phyloP scores from a whole-genome alignment of 1,140 invertebrate species.

The Temnothorax curvispinosus region DNA sequence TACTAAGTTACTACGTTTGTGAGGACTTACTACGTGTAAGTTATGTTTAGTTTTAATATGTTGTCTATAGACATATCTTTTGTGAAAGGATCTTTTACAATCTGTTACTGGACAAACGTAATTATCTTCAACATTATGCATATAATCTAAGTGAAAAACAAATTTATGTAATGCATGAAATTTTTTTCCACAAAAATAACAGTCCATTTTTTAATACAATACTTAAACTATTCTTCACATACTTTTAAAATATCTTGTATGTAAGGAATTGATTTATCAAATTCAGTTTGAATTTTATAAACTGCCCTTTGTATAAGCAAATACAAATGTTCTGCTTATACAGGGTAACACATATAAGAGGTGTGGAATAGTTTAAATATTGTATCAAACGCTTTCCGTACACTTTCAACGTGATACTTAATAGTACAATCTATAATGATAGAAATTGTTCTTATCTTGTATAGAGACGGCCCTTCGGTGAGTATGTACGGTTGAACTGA shows the following conservation, averaged over 20 bases:
- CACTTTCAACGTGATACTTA: neutral
- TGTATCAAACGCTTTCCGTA: neutral
- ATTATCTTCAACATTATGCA: neutral
- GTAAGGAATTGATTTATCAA: constrained; percentile 8
- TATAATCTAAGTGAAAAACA: neutral
- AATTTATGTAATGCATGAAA: neutral
- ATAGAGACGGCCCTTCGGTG: neutral
- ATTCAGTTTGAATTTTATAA: constrained; percentile 9
- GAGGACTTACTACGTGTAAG: neutral
- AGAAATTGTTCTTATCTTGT: neutral
- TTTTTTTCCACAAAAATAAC: constrained; percentile 16
- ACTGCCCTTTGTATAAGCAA: constrained; percentile 3
- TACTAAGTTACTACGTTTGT: neutral
- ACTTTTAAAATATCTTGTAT: constrained; percentile 1
- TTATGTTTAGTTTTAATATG: constrained; percentile 20
- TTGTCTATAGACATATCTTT: neutral
- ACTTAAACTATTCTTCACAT: neutral
- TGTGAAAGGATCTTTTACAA: constrained; percentile 9
- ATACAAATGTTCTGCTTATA: constrained; percentile 11
- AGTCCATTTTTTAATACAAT: neutral
- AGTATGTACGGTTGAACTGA: neutral
- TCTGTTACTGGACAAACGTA: neutral
- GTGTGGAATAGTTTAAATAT: constrained; percentile 12
- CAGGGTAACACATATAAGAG: neutral
- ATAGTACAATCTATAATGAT: neutral